Percentiles rank a stretch among this genome's conserved stretches.
These are phyloP conservation scores for Cantharis lateralis DNA, from an alignment of 2,888 invertebrate genomes.

Conservation along the genomic window DNA sequence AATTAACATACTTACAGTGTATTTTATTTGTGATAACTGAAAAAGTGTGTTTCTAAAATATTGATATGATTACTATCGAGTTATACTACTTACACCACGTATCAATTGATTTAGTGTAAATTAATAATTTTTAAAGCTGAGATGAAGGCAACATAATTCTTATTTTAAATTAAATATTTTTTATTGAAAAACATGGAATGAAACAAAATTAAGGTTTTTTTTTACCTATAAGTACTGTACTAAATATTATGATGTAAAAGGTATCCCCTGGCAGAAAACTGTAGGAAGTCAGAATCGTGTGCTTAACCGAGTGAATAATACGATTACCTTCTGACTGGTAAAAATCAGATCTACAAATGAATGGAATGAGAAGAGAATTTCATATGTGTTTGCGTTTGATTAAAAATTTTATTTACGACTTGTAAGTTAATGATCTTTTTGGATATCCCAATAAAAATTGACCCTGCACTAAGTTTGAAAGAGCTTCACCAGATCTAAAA, in stretches of 20 bases:
- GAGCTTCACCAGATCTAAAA: background rate
- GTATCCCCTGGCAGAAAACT: background rate
- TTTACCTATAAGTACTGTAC: background rate
- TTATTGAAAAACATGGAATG: too few relatives aligned
- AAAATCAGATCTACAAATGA: background rate
- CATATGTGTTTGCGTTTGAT: background rate
- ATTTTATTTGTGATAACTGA: too few relatives aligned
- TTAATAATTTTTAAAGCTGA: too few relatives aligned
- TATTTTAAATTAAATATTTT: too few relatives aligned
- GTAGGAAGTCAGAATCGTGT: background rate
- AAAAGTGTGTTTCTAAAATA: too few relatives aligned
- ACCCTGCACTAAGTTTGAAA: background rate
- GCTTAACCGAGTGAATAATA: background rate
- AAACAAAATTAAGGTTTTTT: background rate
- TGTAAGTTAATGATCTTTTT: background rate
- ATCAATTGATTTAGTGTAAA: too few relatives aligned
- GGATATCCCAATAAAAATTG: background rate
- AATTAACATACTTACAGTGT: too few relatives aligned
- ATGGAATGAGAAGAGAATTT: background rate
- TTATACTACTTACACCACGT: too few relatives aligned
- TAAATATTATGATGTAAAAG: background rate
- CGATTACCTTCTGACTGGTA: background rate
- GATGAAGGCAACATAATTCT: too few relatives aligned
- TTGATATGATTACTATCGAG: too few relatives aligned
- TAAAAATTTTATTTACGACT: background rate